Evolutionary conservation across 2,113 vertebrate genomes (phyloP), one percentile per base, ranked within the genome.

Genomic region (Miniopterus natalensis): DNA sequence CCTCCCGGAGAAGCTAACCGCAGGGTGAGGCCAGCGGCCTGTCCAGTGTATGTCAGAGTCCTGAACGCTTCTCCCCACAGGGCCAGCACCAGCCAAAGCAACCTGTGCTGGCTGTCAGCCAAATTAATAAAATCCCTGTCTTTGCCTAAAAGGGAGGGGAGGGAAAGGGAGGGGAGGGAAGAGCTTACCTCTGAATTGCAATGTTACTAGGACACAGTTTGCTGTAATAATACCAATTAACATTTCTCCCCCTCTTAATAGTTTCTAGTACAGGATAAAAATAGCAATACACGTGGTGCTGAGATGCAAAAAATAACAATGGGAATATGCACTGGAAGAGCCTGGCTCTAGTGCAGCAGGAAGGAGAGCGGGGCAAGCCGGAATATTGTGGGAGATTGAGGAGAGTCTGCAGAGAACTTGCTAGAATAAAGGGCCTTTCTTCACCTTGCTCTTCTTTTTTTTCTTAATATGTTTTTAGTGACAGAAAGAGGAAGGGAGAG

Each of bases 151-250:
- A 98, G 88, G 97, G 88, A 98, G 95, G 94, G 73, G 91, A 80
- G 70, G 65, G 81, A 80, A 45, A n/a, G 6, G 73, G 80, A 47
- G 31, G 3, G 81, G 89, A 53, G 40, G 6, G 77, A 0, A 49
- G 97, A 96, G 93, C 17, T 95, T 97, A 96, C 95, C 0, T 96
- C 94, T 73, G 79, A 97, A 98, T 96, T 96, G 92, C 96, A 94
- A 89, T 78, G 93, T 98, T 98, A 98, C 97, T 97, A 95, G 97
- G 97, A 96, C 98, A 96, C 97, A 73, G 5, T 97, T 98, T 98
- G 97, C 97, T 97, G 97, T 96, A 98, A 98, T 98, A 97, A 98
- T 95, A 97, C 80, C 97, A 96, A 98, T 99, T 98, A 98, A 98
- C 97, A 98, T 97, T 98, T 97, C 97, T 97, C 96, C 95, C 96